Evolutionary conservation across 1,140 invertebrate species (phyloP), one percentile per base, ranked within the genome.

Genomic region (Pachypsylla venusta): DNA sequence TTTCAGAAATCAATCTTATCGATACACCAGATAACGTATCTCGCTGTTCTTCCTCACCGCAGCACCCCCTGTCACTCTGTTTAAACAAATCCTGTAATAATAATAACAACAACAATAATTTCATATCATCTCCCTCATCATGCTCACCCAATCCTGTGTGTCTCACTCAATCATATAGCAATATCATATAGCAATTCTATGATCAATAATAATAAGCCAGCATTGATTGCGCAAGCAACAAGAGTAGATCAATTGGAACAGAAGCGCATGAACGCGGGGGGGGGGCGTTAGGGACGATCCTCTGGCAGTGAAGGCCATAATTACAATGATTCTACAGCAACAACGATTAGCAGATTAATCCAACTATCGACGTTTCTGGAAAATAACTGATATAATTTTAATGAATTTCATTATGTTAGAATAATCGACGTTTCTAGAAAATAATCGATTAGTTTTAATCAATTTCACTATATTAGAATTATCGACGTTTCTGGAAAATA

Each of bases 21-120:
- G n/a, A n/a, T n/a, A n/a, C 42, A 4, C 42, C 42, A n/a, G 42
- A 48, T 22, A 48, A 3, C 16, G 16, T 19, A n/a, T 19, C 42
- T 19, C 42, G 16, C 42, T 48, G n/a, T 22, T 48, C 42, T 22
- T 48, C n/a, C n/a, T 48, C 42, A 7, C 42, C 42, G 7, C 30
- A 35, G 16, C 42, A n/a, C 42, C 42, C 42, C 42, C 42, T 48
- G n/a, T 48, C 42, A 4, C 42, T 48, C 42, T 48, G 42, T 19
- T 19, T 48, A 22, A 48, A 48, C 42, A 4, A 5, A 5, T 48
- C 42, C 4, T 48, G 42, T 48, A 35, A 35, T n/a, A 35, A n/a
- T n/a, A 48, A 48, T 22, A 22, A 22, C 42, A 48, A n/a, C 7
- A n/a, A n/a, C 7, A 4, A 3, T n/a, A 22, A 4, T 22, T 19